Evolutionary conservation across 92 coral and sea anemone species (phyloP).

Genomic region (Isaurus tuberculatus): DNA sequence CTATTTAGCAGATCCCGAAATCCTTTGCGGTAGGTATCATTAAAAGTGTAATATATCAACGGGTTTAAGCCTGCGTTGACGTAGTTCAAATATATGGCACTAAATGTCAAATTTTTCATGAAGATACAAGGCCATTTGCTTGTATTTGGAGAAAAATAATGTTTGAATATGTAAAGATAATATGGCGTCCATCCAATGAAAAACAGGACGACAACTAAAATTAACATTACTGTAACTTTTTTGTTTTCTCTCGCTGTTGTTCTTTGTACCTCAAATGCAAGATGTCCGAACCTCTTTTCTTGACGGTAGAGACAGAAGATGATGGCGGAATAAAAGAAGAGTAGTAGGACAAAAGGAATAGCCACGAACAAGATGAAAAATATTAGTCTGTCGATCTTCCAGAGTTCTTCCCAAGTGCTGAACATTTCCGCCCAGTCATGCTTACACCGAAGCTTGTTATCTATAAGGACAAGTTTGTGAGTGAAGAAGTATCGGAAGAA

Average conservation of each 20-base stretch:
- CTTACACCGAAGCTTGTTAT: not conserved
- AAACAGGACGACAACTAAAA: conserved; percentile 17
- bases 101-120: conserved; percentile 17
- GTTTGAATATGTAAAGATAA: conserved; percentile 12
- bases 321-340: not conserved
- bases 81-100: conserved; percentile 32
- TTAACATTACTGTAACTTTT: conserved; percentile 12
- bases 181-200: conserved; percentile 31
- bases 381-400: conserved; percentile 32
- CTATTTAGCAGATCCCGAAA: not conserved
- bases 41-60: conserved; percentile 31
- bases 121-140: conserved; percentile 24
- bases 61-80: conserved; percentile 35
- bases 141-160: conserved; percentile 11
- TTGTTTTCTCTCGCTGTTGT: conserved; percentile 11
- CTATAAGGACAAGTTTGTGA: not conserved
- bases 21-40: conserved; percentile 37
- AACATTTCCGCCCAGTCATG: conserved; percentile 21
- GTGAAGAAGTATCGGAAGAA: conserved; percentile 19
- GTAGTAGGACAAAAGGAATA: not conserved
- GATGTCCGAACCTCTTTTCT: not conserved
- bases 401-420: conserved; percentile 15
- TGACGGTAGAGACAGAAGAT: not conserved
- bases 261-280: conserved; percentile 22
- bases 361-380: conserved; percentile 26